A percentile compares a stretch with the other conserved stretches of the same genome.
These are phyloP conservation scores for Carassius gibelio DNA, from an alignment of 2,113 vertebrate species.

Conservation along the genomic window DNA sequence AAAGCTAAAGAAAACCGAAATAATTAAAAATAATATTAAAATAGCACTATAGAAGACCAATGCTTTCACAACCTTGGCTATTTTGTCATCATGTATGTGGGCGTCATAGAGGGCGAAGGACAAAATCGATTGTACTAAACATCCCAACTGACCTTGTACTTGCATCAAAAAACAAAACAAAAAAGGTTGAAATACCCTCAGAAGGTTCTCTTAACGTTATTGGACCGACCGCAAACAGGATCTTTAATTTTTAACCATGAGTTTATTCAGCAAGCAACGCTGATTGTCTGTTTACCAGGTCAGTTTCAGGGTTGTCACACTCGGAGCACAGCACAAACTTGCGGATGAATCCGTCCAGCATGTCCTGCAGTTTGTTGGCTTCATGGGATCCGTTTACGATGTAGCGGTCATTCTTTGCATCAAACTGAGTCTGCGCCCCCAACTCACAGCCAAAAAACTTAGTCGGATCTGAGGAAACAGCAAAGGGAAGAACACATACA, in stretches of 20 bases:
- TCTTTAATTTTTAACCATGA: neutral
- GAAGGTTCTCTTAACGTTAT: neutral
- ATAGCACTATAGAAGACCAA: neutral
- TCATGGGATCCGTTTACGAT: conserved; percentile 99
- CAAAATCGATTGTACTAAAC: conserved; percentile 13
- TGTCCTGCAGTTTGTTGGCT: conserved; percentile 99
- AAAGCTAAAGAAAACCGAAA: neutral
- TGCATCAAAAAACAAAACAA: neutral
- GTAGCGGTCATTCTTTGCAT: conserved; percentile 99
- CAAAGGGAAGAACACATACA: neutral
- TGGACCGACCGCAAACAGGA: neutral
- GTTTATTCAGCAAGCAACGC: neutral
- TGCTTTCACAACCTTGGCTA: neutral
- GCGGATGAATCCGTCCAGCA: conserved; percentile 99
- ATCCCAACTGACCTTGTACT: conserved; percentile 8
- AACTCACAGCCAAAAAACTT: conserved; percentile 99
- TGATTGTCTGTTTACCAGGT: conserved; percentile 80
- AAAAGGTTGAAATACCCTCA: neutral
- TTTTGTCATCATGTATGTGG: neutral
- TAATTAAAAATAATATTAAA: neutral
- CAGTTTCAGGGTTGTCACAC: conserved; percentile 99
- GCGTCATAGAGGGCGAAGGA: neutral
- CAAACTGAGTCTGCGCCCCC: conserved; percentile 99
- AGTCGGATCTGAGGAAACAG: conserved; percentile 86
- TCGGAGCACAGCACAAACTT: conserved; percentile 99